Conservation (phyloP, 2,113 vertebrate genomes). For the Gasterosteus aculeatus region DNA sequence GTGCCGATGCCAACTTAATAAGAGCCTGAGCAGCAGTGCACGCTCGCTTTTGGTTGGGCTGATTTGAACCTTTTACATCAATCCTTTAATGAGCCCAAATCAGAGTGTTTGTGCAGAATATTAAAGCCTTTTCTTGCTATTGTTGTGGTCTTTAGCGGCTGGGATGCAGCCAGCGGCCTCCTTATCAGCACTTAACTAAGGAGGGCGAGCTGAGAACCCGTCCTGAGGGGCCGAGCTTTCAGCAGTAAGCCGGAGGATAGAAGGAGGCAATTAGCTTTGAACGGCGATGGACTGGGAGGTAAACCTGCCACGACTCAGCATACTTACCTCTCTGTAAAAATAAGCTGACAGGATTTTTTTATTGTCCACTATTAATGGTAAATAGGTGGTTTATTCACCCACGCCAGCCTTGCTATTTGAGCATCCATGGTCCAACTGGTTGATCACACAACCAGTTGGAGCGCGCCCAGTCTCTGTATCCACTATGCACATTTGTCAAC, state of each 20-base stretch:
- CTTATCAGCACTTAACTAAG: conserved; percentile 74
- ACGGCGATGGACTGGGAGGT: conserved; percentile 22
- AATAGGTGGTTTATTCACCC: neutral
- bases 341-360: neutral
- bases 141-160: conserved; percentile 57
- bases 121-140: conserved; percentile 57
- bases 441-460: neutral
- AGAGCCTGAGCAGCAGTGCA: conserved; percentile 1
- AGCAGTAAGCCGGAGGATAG: conserved; percentile 41
- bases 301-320: conserved; percentile 34
- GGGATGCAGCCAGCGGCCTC: conserved; percentile 56
- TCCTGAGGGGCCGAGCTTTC: conserved; percentile 63
- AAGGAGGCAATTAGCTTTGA: conserved; percentile 32
- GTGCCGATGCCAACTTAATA: neutral
- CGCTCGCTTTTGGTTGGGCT: neutral
- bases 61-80: conserved; percentile 17
- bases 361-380: neutral
- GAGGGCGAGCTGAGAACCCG: conserved; percentile 54
- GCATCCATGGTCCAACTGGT: neutral
- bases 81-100: conserved; percentile 53
- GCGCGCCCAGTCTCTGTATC: conserved; percentile 3
- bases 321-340: conserved; percentile 22
- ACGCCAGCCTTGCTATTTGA: neutral
- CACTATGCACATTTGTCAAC: conserved; percentile 9
- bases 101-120: conserved; percentile 46